These are phyloP conservation scores for Pimephales promelas DNA, from an alignment of 2,113 vertebrate species.

Conservation along the genomic window DNA sequence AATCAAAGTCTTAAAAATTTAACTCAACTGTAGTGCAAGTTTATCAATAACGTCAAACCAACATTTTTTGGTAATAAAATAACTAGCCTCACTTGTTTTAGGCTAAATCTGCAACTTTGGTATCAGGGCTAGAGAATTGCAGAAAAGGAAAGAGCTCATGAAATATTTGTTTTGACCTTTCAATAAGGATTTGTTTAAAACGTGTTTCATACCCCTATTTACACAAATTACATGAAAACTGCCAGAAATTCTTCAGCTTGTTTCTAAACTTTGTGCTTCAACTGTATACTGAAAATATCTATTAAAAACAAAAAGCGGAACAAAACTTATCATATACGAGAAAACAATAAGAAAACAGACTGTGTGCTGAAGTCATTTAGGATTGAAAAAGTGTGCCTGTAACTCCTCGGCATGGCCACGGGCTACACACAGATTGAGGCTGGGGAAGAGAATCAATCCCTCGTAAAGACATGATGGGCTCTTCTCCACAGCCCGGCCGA, in stretches of 20 bases:
- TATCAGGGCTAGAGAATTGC: not conserved
- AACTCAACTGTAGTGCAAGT: not conserved
- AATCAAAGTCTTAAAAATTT: too few relatives aligned
- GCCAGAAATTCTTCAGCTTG: too few relatives aligned
- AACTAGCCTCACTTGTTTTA: not conserved
- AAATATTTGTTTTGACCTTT: not conserved
- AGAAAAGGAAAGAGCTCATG: not conserved
- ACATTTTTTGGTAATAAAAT: not conserved
- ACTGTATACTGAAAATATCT: not conserved
- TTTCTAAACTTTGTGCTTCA: not conserved
- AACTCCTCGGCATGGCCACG: slow-evolving; percentile 18
- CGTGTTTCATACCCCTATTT: too few relatives aligned
- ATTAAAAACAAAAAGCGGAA: not conserved
- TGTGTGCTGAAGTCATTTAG: slow-evolving; percentile 32
- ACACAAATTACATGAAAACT: too few relatives aligned
- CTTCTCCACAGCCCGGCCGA: slow-evolving; percentile 22
- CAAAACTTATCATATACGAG: not conserved
- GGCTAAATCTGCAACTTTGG: not conserved
- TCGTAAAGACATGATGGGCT: slow-evolving; percentile 38
- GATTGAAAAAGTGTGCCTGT: slow-evolving; percentile 26
- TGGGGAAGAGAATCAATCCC: slow-evolving; percentile 59
- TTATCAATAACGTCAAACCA: not conserved
- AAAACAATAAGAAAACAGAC: slow-evolving; percentile 41
- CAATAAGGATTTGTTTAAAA: too few relatives aligned
- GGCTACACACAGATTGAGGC: slow-evolving; percentile 28